Percentiles rank a stretch among this genome's conserved stretches.
Conservation (phyloP, 2,113 vertebrate species). For the Indicator indicator region DNA sequence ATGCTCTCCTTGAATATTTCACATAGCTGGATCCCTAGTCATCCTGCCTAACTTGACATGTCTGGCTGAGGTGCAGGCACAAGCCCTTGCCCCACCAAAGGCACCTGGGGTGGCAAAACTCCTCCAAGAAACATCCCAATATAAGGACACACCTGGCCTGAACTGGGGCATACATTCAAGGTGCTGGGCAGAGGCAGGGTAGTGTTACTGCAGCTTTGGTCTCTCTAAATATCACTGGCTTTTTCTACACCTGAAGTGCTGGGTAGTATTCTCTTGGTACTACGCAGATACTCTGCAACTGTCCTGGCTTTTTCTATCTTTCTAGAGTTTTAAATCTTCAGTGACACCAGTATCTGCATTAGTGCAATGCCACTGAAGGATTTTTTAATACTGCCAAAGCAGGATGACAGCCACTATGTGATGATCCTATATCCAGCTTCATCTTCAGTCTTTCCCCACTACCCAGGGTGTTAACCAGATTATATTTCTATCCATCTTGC, state of each 20-base stretch:
- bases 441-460: constrained; percentile 65
- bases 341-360: not conserved
- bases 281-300: not conserved
- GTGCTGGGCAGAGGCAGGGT: not conserved
- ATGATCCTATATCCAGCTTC: constrained; percentile 57
- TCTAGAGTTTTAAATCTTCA: not conserved
- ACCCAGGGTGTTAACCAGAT: constrained; percentile 74
- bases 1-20: constrained; percentile 42
- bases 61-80: not conserved
- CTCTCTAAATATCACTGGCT: not conserved
- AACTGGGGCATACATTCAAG: not conserved
- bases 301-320: not conserved
- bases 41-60: not conserved
- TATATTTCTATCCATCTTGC: constrained; percentile 68
- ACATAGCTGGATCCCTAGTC: constrained; percentile 52
- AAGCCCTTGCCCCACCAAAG: not conserved
- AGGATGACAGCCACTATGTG: constrained; percentile 27
- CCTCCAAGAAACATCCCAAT: not conserved
- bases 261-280: not conserved
- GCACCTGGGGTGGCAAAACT: not conserved
- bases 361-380: not conserved
- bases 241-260: not conserved
- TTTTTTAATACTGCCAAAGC: constrained; percentile 26
- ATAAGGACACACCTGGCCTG: not conserved
- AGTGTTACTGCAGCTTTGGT: not conserved